Percentiles rank a stretch among this genome's conserved stretches.
Evolutionary conservation across 2,888 invertebrate genomes (phyloP).

Genomic region (Caenorhabditis sp.): DNA sequence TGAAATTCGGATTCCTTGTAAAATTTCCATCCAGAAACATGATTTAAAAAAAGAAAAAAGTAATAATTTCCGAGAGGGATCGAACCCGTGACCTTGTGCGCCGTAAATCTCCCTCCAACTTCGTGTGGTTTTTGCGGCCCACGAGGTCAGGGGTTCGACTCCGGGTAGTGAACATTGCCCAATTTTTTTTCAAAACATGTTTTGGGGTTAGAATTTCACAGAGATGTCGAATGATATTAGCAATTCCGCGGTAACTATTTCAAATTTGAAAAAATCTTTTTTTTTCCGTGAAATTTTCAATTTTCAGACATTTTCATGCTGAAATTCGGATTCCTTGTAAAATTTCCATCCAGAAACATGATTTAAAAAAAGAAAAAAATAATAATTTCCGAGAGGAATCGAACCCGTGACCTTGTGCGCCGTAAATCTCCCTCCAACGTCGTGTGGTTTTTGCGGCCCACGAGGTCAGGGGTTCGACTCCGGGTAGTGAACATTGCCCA

Average conservation of each 20-base stretch:
- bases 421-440: too few relatives aligned
- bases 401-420: too few relatives aligned
- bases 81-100: too few relatives aligned
- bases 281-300: conserved; percentile 39
- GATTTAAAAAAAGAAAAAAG: not conserved
- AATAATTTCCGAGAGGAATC: not conserved
- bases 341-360: not conserved
- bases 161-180: not conserved
- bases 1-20: not conserved
- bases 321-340: not conserved
- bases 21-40: not conserved
- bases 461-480: too few relatives aligned
- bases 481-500: not conserved
- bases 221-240: too few relatives aligned
- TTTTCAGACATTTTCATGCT: not conserved
- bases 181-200: not conserved
- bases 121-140: too few relatives aligned
- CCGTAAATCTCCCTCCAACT: too few relatives aligned
- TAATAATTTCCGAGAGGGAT: not conserved
- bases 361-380: not conserved
- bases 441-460: too few relatives aligned
- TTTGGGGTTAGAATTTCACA: too few relatives aligned
- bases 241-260: too few relatives aligned
- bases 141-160: too few relatives aligned
- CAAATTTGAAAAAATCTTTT: conserved; percentile 42